phyloP scores from a whole-genome alignment of 2,113 vertebrate genomes.

The Crotalus helleri region DNA sequence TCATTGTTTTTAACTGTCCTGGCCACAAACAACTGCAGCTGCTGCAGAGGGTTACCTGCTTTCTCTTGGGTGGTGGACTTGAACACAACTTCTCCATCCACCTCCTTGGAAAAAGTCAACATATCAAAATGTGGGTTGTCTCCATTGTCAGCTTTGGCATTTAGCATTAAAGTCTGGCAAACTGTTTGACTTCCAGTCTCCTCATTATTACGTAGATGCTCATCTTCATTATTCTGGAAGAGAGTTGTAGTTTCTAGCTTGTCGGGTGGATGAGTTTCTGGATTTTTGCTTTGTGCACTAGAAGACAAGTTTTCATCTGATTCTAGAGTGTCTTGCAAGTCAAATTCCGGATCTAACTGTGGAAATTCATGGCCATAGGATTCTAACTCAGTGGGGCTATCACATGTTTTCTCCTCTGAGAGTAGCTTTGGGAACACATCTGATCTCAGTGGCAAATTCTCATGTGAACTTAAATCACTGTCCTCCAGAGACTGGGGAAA shows the following conservation, averaged over 20 bases:
- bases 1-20: conserved; percentile 58
- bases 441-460: background rate
- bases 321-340: conserved; percentile 28
- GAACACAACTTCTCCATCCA: fast-evolving
- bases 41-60: conserved; percentile 56
- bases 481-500: conserved; percentile 61
- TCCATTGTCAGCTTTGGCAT: conserved; percentile 20
- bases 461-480: background rate
- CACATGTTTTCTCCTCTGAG: conserved; percentile 44
- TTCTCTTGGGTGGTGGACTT: conserved; percentile 6
- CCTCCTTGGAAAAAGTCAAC: conserved; percentile 47
- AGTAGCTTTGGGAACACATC: conserved; percentile 29
- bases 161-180: fast-evolving
- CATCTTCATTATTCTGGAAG: background rate
- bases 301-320: background rate
- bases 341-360: conserved; percentile 24
- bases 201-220: background rate
- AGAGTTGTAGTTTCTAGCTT: fast-evolving
- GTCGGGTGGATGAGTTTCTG: conserved; percentile 16
- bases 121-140: conserved; percentile 38
- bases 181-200: background rate
- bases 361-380: conserved; percentile 1
- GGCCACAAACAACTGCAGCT: conserved; percentile 67
- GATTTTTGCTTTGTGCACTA: background rate
- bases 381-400: conserved; percentile 40